Conservation (phyloP, 2,113 vertebrate genomes). For the Salvator merianae region DNA sequence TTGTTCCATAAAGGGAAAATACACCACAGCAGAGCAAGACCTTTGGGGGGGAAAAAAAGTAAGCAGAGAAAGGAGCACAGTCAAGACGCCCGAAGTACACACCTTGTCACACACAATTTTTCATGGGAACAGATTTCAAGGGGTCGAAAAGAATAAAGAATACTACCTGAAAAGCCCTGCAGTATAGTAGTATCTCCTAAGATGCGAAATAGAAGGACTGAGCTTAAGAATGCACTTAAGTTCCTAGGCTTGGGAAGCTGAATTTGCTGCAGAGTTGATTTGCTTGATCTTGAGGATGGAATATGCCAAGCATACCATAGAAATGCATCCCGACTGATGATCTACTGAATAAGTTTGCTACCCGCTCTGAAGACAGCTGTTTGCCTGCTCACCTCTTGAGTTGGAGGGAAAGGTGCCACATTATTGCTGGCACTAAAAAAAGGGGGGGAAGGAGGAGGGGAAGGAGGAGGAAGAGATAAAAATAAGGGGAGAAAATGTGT, state of each 20-base stretch:
- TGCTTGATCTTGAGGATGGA: constrained; percentile 73
- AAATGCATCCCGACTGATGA: constrained; percentile 70
- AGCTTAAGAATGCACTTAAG: constrained; percentile 68
- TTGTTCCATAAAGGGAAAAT: constrained; percentile 25
- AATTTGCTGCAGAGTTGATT: constrained; percentile 76
- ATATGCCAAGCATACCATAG: constrained; percentile 75
- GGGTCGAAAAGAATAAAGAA: constrained; percentile 73
- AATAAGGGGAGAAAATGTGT: constrained; percentile 74
- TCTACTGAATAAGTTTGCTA: constrained; percentile 75
- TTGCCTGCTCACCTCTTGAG: constrained; percentile 75
- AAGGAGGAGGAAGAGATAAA: constrained; percentile 70
- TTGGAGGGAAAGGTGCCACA: constrained; percentile 73
- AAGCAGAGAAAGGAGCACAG: constrained; percentile 45
- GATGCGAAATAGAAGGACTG: constrained; percentile 74
- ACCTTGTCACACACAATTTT: constrained; percentile 61
- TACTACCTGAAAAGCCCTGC: constrained; percentile 78
- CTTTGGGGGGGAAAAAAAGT: constrained; percentile 40
- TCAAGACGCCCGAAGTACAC: constrained; percentile 46
- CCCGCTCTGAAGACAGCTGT: constrained; percentile 76
- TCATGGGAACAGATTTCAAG: constrained; percentile 58
- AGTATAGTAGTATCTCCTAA: constrained; percentile 74
- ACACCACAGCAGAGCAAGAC: neutral
- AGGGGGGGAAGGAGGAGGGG: constrained; percentile 57
- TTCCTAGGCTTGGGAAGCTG: constrained; percentile 73
- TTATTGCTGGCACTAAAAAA: constrained; percentile 71